Conservation (phyloP, 2,113 vertebrate species). For the Genyomyrus donnyi region DNA sequence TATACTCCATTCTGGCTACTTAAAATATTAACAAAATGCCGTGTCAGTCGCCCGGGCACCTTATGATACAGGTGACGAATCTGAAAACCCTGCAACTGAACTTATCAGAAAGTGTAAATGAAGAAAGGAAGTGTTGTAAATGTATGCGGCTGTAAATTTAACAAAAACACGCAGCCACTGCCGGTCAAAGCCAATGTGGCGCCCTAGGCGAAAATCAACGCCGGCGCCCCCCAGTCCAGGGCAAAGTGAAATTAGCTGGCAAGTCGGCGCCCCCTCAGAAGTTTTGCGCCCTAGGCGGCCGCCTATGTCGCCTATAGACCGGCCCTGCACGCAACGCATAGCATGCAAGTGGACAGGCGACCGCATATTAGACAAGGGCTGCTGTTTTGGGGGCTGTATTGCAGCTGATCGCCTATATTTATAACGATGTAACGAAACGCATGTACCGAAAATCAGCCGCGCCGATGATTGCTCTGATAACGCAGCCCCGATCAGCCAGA, state of each 20-base stretch:
- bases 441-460: neutral
- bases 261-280: neutral
- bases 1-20: neutral
- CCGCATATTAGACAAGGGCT: neutral
- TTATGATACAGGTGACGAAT: neutral
- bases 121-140: neutral
- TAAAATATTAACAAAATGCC: neutral
- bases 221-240: neutral
- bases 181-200: neutral
- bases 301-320: neutral
- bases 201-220: neutral
- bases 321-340: neutral
- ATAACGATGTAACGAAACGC: neutral
- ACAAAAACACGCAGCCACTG: neutral
- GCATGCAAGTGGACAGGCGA: neutral
- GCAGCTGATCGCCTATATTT: neutral
- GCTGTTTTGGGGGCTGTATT: neutral
- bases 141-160: neutral
- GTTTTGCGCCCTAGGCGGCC: neutral
- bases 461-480: neutral
- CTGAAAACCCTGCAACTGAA: neutral
- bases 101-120: neutral
- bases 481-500: neutral
- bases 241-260: neutral
- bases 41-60: neutral